Conservation (phyloP, 2,888 invertebrate genomes). For the Cephonodes hylas region DNA sequence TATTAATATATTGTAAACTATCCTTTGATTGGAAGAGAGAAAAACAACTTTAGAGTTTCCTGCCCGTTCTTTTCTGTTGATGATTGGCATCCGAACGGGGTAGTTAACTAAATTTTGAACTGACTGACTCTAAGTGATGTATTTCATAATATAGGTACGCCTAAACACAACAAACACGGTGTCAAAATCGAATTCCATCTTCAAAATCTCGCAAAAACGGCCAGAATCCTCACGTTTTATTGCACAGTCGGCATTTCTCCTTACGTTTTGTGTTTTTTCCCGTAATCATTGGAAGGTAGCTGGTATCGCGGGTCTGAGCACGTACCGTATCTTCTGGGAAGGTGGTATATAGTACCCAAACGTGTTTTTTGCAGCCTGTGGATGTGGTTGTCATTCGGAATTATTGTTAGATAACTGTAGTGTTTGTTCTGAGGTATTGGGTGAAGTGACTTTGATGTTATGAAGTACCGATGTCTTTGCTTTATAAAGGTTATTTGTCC, state of each 20-base stretch:
- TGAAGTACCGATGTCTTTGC: too few relatives aligned
- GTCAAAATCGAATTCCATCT: neutral
- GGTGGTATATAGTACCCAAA: slow-evolving; percentile 18
- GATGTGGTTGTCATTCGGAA: neutral
- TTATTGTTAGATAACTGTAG: neutral
- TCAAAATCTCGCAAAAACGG: neutral
- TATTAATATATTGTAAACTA: too few relatives aligned
- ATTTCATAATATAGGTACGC: too few relatives aligned
- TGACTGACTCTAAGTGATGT: too few relatives aligned
- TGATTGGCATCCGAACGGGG: too few relatives aligned
- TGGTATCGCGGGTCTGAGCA: slow-evolving; percentile 18
- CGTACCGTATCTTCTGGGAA: slow-evolving; percentile 34
- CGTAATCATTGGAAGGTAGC: neutral
- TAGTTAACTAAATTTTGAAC: too few relatives aligned
- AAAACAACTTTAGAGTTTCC: too few relatives aligned
- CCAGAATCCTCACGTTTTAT: neutral
- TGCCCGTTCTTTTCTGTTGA: too few relatives aligned
- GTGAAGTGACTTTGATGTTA: too few relatives aligned
- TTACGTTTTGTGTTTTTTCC: neutral
- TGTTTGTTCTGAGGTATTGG: neutral
- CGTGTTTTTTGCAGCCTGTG: neutral
- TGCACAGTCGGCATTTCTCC: neutral
- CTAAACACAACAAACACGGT: neutral
- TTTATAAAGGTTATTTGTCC: too few relatives aligned
- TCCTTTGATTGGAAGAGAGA: too few relatives aligned